phyloP scores from a whole-genome alignment of 2,888 invertebrate genomes.

The Epirrhoe tristata region DNA sequence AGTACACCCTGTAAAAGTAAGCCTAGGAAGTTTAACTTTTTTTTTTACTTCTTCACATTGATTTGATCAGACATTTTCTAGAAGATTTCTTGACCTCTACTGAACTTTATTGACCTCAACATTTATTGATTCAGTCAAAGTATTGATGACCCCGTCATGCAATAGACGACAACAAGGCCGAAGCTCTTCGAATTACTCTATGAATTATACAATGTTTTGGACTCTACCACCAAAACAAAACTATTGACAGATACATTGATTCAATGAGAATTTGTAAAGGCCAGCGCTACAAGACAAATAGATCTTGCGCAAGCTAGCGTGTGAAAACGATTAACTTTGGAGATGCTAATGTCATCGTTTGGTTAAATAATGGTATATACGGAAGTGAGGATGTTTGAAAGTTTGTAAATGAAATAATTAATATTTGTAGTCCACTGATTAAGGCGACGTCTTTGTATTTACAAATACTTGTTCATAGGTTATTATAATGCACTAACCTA shows the following conservation, averaged over 20 bases:
- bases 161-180: not conserved
- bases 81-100: not conserved
- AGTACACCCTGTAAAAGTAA: not conserved
- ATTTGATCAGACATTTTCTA: not conserved
- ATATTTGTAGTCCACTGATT: no score
- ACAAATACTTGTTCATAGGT: no score
- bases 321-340: not conserved
- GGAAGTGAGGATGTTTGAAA: not conserved
- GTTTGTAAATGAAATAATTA: not conserved
- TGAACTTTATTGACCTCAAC: not conserved
- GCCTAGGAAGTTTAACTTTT: not conserved
- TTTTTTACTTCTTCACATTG: not conserved
- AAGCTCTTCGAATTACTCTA: not conserved
- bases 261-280: not conserved
- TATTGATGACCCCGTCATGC: not conserved
- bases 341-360: not conserved
- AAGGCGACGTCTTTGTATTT: no score
- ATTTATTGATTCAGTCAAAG: not conserved
- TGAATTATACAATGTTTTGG: no score
- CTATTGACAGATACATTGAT: not conserved
- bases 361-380: not conserved
- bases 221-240: not conserved
- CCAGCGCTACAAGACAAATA: not conserved
- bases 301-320: not conserved
- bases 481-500: no score